A percentile compares a stretch with the other conserved stretches of the same genome.
These are phyloP conservation scores for Siderastrea radians DNA, from an alignment of 92 coral and sea anemone species.

Conservation along the genomic window DNA sequence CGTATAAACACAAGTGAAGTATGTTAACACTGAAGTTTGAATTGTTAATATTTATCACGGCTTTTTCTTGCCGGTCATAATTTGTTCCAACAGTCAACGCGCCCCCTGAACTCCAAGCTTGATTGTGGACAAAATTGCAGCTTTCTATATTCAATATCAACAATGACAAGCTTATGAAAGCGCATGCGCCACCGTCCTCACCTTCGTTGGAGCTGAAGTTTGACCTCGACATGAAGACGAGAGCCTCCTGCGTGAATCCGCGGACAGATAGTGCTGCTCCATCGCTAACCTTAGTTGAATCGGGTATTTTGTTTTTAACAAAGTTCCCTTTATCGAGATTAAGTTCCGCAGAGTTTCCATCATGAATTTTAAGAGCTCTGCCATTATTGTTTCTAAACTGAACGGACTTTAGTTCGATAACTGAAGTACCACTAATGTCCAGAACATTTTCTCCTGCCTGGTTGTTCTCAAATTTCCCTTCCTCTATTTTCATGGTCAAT, in stretches of 20 bases:
- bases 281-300: not conserved
- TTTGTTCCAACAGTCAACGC: slow-evolving; percentile 21
- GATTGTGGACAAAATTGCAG: slow-evolving; percentile 9
- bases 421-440: not conserved
- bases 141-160: slow-evolving; percentile 20
- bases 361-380: slow-evolving; percentile 11
- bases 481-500: not conserved
- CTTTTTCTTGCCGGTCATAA: not conserved
- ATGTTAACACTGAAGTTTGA: slow-evolving; percentile 13
- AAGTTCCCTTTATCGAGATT: slow-evolving; percentile 7
- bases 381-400: not conserved
- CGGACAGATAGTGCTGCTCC: slow-evolving; percentile 36
- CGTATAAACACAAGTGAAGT: not conserved
- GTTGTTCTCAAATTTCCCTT: slow-evolving; percentile 19
- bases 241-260: slow-evolving; percentile 15
- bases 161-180: not conserved
- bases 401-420: not conserved
- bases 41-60: slow-evolving; percentile 4
- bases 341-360: not conserved
- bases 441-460: slow-evolving; percentile 10
- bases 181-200: slow-evolving; percentile 35
- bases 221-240: slow-evolving; percentile 21
- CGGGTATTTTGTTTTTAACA: not conserved
- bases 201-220: slow-evolving; percentile 19
- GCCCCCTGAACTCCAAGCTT: slow-evolving; percentile 20